Evolutionary conservation across 2,113 vertebrate genomes (phyloP).

Genomic region (Sceloporus tristichus): DNA sequence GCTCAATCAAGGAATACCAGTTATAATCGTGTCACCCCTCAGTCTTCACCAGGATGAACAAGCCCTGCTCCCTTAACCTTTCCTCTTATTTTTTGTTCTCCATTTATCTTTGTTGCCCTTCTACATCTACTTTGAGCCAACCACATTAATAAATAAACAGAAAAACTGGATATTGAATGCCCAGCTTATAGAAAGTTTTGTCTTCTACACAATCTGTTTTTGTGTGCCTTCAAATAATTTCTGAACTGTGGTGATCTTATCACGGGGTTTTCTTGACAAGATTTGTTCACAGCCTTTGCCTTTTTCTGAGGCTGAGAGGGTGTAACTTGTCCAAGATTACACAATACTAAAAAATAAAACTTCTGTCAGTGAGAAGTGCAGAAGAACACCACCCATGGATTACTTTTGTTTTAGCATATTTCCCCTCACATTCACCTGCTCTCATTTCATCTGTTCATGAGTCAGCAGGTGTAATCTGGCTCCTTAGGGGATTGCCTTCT

Average conservation of each 20-base stretch:
- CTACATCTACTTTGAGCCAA: neutral
- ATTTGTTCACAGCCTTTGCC: too few species aligned
- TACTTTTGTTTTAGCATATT: neutral
- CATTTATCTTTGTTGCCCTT: too few species aligned
- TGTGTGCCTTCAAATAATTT: too few species aligned
- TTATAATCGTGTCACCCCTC: too few species aligned
- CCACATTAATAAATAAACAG: neutral
- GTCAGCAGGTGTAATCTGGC: neutral
- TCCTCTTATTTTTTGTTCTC: too few species aligned
- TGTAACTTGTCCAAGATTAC: too few species aligned
- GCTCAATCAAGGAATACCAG: too few species aligned
- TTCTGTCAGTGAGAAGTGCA: neutral
- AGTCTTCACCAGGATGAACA: too few species aligned
- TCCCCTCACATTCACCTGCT: conserved; percentile 17
- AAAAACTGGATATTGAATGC: conserved; percentile 12
- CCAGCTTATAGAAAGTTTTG: conserved; percentile 36
- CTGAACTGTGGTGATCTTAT: too few species aligned
- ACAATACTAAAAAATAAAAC: neutral
- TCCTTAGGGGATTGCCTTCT: neutral
- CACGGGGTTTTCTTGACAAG: too few species aligned
- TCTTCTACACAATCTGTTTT: neutral
- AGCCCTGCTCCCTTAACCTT: too few species aligned
- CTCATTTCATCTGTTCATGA: neutral
- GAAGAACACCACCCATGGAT: neutral
- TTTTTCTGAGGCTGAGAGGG: too few species aligned